phyloP scores from a whole-genome alignment of 1,140 invertebrate genomes.

The Scaptomyza graminum region DNA sequence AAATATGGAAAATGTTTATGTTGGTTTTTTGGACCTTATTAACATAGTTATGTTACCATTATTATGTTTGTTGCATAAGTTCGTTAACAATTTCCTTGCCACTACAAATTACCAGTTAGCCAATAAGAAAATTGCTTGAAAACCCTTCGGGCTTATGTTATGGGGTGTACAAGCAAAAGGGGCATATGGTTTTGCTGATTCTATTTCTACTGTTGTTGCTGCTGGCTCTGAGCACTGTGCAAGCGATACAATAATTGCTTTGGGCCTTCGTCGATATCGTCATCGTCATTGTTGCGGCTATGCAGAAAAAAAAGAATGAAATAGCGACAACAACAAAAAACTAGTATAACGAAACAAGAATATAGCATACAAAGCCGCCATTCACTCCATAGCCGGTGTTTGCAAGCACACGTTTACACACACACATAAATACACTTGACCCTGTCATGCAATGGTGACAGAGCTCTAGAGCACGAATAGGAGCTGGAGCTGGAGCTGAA shows the following conservation, averaged over 20 bases:
- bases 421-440: constrained; percentile 7
- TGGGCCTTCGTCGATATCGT: constrained; percentile 56
- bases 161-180: constrained; percentile 13
- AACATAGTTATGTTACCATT: neutral
- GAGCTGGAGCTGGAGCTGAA: constrained; percentile 35
- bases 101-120: neutral
- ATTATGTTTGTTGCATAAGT: neutral
- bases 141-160: neutral
- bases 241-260: constrained; percentile 82
- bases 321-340: constrained; percentile 40
- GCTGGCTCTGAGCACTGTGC: constrained; percentile 28
- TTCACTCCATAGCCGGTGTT: constrained; percentile 54
- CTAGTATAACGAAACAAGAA: constrained; percentile 55
- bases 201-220: constrained; percentile 20
- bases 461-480: constrained; percentile 9
- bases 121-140: constrained; percentile 11
- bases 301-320: constrained; percentile 35
- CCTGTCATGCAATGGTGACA: constrained; percentile 73
- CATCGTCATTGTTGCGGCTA: constrained; percentile 71
- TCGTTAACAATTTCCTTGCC: neutral
- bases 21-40: neutral
- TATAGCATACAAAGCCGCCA: constrained; percentile 69
- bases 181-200: constrained; percentile 6
- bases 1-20: neutral
- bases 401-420: constrained; percentile 43